phyloP scores from a whole-genome alignment of 1,140 invertebrate genomes.

The Macrocentrus cingulum region DNA sequence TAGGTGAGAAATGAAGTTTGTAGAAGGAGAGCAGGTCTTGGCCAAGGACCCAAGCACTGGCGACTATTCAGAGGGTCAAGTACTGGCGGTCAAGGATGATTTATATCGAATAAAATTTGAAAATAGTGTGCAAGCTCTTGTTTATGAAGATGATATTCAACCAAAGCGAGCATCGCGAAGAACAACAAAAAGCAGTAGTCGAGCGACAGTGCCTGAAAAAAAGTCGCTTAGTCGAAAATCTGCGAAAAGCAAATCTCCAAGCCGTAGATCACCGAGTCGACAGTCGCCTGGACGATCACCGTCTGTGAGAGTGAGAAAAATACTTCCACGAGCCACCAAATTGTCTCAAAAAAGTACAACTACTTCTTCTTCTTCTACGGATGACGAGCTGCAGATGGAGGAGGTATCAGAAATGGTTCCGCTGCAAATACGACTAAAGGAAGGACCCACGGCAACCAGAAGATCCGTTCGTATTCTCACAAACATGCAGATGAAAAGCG shows the following conservation, averaged over 20 bases:
- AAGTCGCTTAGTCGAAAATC: slow-evolving; percentile 38
- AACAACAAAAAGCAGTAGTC: slow-evolving; percentile 31
- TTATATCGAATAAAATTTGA: slow-evolving; percentile 42
- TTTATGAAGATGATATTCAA: slow-evolving; percentile 40
- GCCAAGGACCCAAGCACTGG: slow-evolving; percentile 40
- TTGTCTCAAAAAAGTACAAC: neutral
- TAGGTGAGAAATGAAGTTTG: slow-evolving; percentile 38
- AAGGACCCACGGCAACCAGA: slow-evolving; percentile 35
- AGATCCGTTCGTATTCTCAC: slow-evolving; percentile 43
- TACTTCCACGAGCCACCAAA: slow-evolving; percentile 34
- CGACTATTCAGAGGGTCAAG: slow-evolving; percentile 40
- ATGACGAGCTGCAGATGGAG: slow-evolving; percentile 29
- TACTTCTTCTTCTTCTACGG: neutral
- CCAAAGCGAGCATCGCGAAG: slow-evolving; percentile 45
- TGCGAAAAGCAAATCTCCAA: slow-evolving; percentile 36
- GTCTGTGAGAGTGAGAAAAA: slow-evolving; percentile 32
- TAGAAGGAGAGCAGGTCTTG: slow-evolving; percentile 45
- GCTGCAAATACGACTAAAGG: slow-evolving; percentile 40
- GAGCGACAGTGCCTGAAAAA: slow-evolving; percentile 24
- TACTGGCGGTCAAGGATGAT: slow-evolving; percentile 38
- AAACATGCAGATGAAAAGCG: slow-evolving; percentile 39
- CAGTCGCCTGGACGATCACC: slow-evolving; percentile 36
- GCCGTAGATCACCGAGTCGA: slow-evolving; percentile 27
- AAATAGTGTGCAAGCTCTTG: slow-evolving; percentile 36
- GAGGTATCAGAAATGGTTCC: slow-evolving; percentile 35